phyloP scores from a whole-genome alignment of 2,888 invertebrate species.

The Cistogaster globosa region DNA sequence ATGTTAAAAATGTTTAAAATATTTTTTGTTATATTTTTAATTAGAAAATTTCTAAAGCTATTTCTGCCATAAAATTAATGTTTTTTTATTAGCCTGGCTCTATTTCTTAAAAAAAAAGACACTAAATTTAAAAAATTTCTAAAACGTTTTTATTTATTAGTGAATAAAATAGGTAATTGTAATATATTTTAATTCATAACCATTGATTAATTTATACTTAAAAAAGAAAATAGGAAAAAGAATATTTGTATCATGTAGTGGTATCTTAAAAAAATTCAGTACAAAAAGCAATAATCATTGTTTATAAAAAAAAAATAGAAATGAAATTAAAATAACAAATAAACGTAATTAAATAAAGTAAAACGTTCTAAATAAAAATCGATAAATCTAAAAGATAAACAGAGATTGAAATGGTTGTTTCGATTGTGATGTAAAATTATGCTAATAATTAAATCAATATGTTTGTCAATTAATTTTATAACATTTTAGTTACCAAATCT shows the following conservation, averaged over 20 bases:
- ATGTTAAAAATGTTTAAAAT: too few relatives aligned
- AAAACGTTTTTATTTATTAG: conserved; percentile 58
- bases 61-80: not conserved
- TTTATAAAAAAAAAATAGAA: conserved; percentile 8
- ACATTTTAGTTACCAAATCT: too few relatives aligned
- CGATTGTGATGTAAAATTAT: too few relatives aligned
- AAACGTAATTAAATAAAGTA: not conserved
- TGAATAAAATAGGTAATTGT: conserved; percentile 59
- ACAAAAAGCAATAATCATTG: not conserved
- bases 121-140: conserved; percentile 48
- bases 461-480: too few relatives aligned
- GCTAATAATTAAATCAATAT: too few relatives aligned
- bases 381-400: not conserved
- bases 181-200: conserved; percentile 58
- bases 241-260: conserved; percentile 11
- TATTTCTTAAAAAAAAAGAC: not conserved
- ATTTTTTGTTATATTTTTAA: too few relatives aligned
- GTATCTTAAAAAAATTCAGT: conserved; percentile 32
- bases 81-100: not conserved
- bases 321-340: not conserved
- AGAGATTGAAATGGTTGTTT: too few relatives aligned
- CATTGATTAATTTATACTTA: conserved; percentile 41
- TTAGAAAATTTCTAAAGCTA: too few relatives aligned
- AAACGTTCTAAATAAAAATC: too few relatives aligned
- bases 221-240: conserved; percentile 48